Percentiles rank a stretch among this genome's conserved stretches.
Evolutionary conservation across 2,113 vertebrate species (phyloP).

Genomic region (Cyprinodon brontotheroides): DNA sequence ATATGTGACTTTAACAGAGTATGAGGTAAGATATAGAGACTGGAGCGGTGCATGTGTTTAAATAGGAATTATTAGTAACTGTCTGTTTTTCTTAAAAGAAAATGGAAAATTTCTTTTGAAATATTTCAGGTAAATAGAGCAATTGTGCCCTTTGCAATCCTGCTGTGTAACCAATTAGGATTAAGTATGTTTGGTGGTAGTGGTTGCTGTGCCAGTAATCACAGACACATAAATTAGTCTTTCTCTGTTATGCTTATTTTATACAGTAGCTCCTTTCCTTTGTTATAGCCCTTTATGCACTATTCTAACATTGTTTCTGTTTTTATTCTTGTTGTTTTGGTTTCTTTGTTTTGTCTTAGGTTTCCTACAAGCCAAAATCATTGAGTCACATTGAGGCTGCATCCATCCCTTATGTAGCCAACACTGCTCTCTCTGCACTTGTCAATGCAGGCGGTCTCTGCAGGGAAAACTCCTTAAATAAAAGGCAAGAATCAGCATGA

Average conservation of each 20-base stretch:
- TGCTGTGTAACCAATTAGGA: conserved; percentile 39
- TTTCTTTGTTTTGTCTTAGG: conserved; percentile 66
- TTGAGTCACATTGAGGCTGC: conserved; percentile 89
- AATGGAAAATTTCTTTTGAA: neutral
- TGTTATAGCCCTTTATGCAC: neutral
- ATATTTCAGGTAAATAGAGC: conserved; percentile 1
- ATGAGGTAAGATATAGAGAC: conserved; percentile 83
- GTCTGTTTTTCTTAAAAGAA: neutral
- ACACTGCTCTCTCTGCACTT: conserved; percentile 88
- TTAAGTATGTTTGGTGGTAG: conserved; percentile 28
- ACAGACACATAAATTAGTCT: conserved; percentile 32
- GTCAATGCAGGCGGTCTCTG: conserved; percentile 88
- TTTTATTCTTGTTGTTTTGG: conserved; percentile 11
- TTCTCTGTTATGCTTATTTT: conserved; percentile 24
- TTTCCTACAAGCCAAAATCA: conserved; percentile 88
- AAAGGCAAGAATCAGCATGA: conserved; percentile 81
- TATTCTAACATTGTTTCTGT: neutral
- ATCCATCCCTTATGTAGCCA: conserved; percentile 88
- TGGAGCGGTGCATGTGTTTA: neutral
- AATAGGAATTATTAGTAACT: neutral
- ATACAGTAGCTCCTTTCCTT: conserved; percentile 22
- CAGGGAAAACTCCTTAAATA: conserved; percentile 81
- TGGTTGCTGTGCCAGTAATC: conserved; percentile 44
- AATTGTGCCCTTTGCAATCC: conserved; percentile 11
- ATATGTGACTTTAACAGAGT: conserved; percentile 88